Base-by-base conservation (phyloP, 2,113 vertebrate species). In the Chaetops frenatus region DNA sequence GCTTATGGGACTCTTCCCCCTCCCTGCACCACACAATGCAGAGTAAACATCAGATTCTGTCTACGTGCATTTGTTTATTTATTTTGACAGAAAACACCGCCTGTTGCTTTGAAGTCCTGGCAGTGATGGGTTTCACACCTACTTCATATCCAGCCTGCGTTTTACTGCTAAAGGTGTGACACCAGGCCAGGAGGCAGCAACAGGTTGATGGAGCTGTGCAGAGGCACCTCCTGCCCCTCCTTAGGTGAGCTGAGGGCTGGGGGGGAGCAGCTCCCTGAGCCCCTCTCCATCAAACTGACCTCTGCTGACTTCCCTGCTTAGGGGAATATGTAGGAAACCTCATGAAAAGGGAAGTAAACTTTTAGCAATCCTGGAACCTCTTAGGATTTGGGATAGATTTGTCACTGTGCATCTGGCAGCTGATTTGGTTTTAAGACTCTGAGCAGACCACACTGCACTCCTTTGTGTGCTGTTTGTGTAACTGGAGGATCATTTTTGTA, bases 21-120 rank as follows among this genome's bases (percentile, higher is more conserved):
- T 12, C 44, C 74, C 27, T 4, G 2, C 54, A 48, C 73, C 6
- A 0, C 0, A 0, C 48, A 85, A 5, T 22, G 62, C 64, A 94
- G 57, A 60, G 38, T 67, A 96, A 95, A 95, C 77, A 97, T 12
- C 64, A 79, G 5, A 61, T 84, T 71, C 93, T 92, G 60, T 83
- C 74, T 93, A n/a, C 10, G 14, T 12, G 5, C 35, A 27, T 90
- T 78, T 93, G 77, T 96, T 95, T 96, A 28, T 88, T 82, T 95
- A 42, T 95, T 93, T 96, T 82, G 81, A 87, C 45, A 66, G 31
- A 25, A 96, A 93, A 79, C 48, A 93, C 36, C 0, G 22, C 86
- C 86, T 90, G 67, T 45, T 95, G 60, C 95, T 97, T 96, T 96
- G 90, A 96, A 94, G 93, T 90, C 50, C 53, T 92, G 76, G 45